A percentile compares a stretch with the other conserved stretches of the same genome.
phyloP scores from a whole-genome alignment of 2,797 vertebrate genomes.

The Poecilia gillii region DNA sequence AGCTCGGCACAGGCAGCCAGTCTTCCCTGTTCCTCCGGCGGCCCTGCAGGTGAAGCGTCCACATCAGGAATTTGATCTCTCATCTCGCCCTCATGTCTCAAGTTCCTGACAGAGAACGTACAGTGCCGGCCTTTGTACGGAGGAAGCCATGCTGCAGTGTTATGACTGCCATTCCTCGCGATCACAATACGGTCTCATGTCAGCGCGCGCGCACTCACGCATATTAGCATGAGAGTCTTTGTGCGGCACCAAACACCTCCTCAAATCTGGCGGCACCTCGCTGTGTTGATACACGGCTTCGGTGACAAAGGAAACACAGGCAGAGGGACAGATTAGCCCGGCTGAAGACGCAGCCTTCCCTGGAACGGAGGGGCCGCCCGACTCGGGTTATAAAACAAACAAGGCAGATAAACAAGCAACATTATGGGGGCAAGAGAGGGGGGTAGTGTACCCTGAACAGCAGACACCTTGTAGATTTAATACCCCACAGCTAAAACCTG shows the following conservation, averaged over 20 bases:
- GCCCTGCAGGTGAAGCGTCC: constrained; percentile 59
- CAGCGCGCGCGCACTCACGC: constrained; percentile 55
- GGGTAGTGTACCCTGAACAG: constrained; percentile 69
- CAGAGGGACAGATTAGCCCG: constrained; percentile 77
- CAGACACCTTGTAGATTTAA: constrained; percentile 80
- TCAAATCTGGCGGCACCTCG: constrained; percentile 72
- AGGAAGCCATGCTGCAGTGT: constrained; percentile 68
- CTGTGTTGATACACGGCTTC: constrained; percentile 78
- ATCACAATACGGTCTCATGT: constrained; percentile 69
- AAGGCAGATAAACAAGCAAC: constrained; percentile 82
- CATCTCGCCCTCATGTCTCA: constrained; percentile 72
- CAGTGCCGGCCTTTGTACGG: constrained; percentile 68
- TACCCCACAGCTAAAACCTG: constrained; percentile 80
- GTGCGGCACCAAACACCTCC: constrained; percentile 76
- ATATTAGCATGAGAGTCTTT: constrained; percentile 73
- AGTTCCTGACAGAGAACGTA: constrained; percentile 69
- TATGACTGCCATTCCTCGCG: constrained; percentile 72
- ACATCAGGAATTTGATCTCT: constrained; percentile 71
- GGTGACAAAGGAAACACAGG: constrained; percentile 82
- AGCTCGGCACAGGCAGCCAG: constrained; percentile 21
- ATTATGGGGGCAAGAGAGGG: constrained; percentile 39
- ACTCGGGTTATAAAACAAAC: constrained; percentile 80
- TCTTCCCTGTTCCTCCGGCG: constrained; percentile 39
- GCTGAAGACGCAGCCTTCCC: constrained; percentile 72
- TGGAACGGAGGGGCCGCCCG: constrained; percentile 58